Base-by-base conservation (phyloP, 2,888 invertebrate genomes). In the Phaonia tiefii region DNA sequence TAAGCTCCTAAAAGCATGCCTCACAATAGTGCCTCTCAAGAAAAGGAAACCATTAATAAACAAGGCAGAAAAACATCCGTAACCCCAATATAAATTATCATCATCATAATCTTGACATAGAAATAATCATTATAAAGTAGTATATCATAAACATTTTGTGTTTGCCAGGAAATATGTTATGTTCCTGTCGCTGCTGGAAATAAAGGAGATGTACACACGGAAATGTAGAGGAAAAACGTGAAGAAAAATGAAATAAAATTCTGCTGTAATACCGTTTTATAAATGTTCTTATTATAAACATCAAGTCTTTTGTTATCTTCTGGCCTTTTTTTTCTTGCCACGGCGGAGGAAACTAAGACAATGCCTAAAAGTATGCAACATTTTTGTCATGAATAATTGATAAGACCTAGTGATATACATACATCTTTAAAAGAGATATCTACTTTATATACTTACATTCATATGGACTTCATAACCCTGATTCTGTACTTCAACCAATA, bases 231-330 rank as follows among this genome's bases (percentile, higher is more conserved):
- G 31, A 31, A 31, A 31, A 8, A 31, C n/a, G 31, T 31, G 31
- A 56, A 26, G 26, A 20, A 56, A 51, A 51, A 20, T 22, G 2
- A 54, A 54, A 20, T 1, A 5, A 22, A 54, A 54, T 20, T 54
- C 22, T 17, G 31, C 17, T 49, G 20, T 49, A 11, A 49, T 11
- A 11, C 15, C 15, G 13, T 49, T 15, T 31, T 60, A 60, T 72
- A 63, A 78, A 78, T 69, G 42, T 15, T 31, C 5, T 74, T 67
- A 60, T 72, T 78, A 42, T 44, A 17, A 77, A 69, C 58, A 60
- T 20, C 46, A 31, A 31, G 4, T 3, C 15, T 37, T 60, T 60
- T 13, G 17, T 60, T n/a, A n/a, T n/a, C n/a, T 1, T 20, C 39
- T 56, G 4, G 25, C 13, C 15, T 11, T 17, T 44, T 78, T 60